Conservation (phyloP, 1,140 invertebrate species). For the Plectrocnemia conspersa region DNA sequence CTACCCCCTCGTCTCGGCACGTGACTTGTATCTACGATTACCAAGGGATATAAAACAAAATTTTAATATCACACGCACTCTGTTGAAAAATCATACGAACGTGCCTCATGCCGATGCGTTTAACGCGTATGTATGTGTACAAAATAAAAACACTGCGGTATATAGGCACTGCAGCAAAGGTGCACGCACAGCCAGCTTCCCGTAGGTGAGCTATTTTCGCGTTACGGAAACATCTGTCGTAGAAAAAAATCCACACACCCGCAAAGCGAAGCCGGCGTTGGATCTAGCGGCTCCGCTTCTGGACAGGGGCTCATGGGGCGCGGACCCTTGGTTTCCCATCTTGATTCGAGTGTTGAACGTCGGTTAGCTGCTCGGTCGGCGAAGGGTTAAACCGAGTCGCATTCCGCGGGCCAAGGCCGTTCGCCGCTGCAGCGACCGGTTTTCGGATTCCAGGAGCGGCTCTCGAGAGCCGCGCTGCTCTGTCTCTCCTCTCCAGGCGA, state of each 20-base stretch:
- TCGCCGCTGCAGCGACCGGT: conserved; percentile 1
- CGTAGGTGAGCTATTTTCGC: background rate
- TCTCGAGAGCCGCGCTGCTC: background rate
- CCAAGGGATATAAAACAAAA: no score
- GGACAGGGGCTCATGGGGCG: conserved; percentile 62
- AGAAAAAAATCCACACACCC: background rate
- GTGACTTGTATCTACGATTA: no score
- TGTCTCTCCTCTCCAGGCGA: background rate
- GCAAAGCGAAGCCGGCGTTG: conserved; percentile 34
- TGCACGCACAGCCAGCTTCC: background rate
- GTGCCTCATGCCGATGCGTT: no score
- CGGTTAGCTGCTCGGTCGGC: no score
- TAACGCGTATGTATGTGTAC: no score
- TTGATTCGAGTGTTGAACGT: background rate
- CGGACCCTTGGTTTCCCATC: conserved; percentile 67
- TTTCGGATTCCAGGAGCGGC: background rate
- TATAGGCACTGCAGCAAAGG: background rate
- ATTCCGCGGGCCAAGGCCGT: background rate
- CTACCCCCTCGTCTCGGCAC: no score
- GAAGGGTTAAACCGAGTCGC: background rate
- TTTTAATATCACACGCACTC: no score
- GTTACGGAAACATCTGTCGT: background rate
- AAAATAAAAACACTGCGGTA: background rate
- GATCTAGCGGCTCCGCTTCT: conserved; percentile 35
- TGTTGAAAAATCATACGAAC: no score